phyloP scores from a whole-genome alignment of 2,113 vertebrate genomes.

The Tympanuchus pallidicinctus region DNA sequence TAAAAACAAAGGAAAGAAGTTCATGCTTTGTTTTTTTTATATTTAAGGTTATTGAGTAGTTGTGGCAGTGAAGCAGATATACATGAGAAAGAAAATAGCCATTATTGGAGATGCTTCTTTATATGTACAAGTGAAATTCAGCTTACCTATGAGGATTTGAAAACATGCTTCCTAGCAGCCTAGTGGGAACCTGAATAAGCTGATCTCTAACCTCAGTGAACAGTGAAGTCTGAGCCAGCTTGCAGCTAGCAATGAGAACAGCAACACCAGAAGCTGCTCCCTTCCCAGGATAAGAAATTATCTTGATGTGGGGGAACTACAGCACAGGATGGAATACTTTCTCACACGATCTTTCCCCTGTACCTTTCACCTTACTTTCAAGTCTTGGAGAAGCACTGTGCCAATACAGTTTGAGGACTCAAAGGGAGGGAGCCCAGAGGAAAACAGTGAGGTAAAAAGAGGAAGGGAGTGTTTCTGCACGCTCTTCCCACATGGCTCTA shows the following conservation, averaged over 20 bases:
- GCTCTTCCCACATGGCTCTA: neutral
- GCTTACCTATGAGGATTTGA: accelerated
- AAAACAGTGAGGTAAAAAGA: neutral
- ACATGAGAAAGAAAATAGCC: neutral
- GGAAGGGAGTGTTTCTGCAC: neutral
- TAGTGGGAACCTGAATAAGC: neutral
- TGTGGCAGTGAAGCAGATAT: neutral
- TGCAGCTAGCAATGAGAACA: neutral
- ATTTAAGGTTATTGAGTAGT: neutral
- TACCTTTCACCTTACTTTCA: neutral
- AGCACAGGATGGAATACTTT: neutral
- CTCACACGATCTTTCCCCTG: accelerated
- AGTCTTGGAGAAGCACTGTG: neutral
- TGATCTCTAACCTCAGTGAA: neutral
- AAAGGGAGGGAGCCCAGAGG: neutral
- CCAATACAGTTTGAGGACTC: no score
- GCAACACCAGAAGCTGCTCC: neutral
- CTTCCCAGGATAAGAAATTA: neutral
- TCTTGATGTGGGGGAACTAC: neutral
- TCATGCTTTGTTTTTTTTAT: neutral
- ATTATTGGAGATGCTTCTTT: neutral
- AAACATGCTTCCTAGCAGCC: neutral
- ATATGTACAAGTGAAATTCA: neutral
- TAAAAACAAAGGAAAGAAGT: no score
- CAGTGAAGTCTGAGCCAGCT: accelerated